Evolutionary conservation across 2,888 invertebrate genomes (phyloP).

Genomic region (Parasteatoda lunata): DNA sequence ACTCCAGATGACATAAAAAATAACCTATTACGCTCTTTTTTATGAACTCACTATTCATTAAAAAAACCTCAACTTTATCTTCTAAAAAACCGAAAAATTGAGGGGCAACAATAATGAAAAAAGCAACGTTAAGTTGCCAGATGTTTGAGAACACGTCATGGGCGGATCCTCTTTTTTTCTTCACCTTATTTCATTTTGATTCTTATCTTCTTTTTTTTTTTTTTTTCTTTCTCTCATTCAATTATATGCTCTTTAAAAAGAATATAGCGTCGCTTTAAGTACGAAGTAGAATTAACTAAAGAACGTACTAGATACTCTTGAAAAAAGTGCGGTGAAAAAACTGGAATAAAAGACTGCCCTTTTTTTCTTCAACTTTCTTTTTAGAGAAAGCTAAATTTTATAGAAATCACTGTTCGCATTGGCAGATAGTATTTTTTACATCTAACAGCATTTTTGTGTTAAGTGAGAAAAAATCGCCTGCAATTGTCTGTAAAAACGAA

Average conservation of each 20-base stretch:
- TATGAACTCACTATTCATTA: slow-evolving; percentile 32
- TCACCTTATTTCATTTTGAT: slow-evolving; percentile 9
- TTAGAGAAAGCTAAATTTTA: slow-evolving; percentile 10
- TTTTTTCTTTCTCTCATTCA: slow-evolving; percentile 32
- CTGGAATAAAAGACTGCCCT: neutral
- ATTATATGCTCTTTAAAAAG: slow-evolving; percentile 46
- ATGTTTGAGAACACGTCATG: slow-evolving; percentile 62
- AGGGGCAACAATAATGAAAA: slow-evolving; percentile 8
- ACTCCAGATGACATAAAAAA: neutral
- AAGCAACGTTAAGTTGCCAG: slow-evolving; percentile 33
- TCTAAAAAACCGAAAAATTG: slow-evolving; percentile 34
- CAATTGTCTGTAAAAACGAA: neutral
- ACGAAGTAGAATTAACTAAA: neutral
- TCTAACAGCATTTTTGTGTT: slow-evolving; percentile 2
- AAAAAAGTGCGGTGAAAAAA: slow-evolving; percentile 15
- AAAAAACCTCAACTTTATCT: slow-evolving; percentile 20
- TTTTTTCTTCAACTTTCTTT: slow-evolving; percentile 6
- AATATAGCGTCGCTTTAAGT: slow-evolving; percentile 15
- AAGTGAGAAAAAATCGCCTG: neutral
- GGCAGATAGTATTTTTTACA: neutral
- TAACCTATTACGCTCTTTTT: neutral
- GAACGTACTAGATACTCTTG: slow-evolving; percentile 2
- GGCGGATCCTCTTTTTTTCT: slow-evolving; percentile 34
- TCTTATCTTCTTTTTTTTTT: neutral
- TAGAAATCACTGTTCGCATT: neutral